A percentile compares a stretch with the other conserved stretches of the same genome.
Conservation (phyloP, 2,113 vertebrate genomes). For the Pao palembangensis region DNA sequence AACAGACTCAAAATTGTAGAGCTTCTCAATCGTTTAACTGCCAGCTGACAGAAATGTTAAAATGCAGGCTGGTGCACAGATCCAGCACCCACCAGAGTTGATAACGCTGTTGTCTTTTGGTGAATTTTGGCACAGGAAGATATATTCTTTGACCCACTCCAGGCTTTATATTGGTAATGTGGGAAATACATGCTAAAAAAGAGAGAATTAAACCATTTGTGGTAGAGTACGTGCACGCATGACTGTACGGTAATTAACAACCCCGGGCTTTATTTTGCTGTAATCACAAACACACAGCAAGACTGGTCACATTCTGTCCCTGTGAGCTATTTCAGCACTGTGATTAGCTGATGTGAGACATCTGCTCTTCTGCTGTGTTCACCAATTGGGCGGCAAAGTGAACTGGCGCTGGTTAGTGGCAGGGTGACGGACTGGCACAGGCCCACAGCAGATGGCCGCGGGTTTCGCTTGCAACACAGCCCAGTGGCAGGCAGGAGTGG, state of each 20-base stretch:
- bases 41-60: slow-evolving; percentile 34
- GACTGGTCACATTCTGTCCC: not conserved
- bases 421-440: slow-evolving; percentile 35
- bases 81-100: slow-evolving; percentile 38
- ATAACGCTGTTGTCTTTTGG: slow-evolving; percentile 43
- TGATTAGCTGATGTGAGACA: slow-evolving; percentile 29
- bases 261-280: not conserved
- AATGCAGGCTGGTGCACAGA: slow-evolving; percentile 19
- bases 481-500: slow-evolving; percentile 33
- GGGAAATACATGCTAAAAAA: slow-evolving; percentile 12
- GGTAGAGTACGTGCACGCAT: slow-evolving; percentile 8
- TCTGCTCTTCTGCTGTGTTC: slow-evolving; percentile 34
- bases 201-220: slow-evolving; percentile 14
- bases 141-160: not conserved
- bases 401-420: slow-evolving; percentile 27
- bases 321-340: slow-evolving; percentile 11
- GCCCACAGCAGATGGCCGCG: slow-evolving; percentile 51
- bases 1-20: slow-evolving; percentile 38
- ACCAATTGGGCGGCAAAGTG: slow-evolving; percentile 38
- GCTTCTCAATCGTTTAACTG: slow-evolving; percentile 38
- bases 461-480: slow-evolving; percentile 48
- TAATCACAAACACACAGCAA: not conserved
- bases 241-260: slow-evolving; percentile 9
- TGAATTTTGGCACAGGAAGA: slow-evolving; percentile 27
- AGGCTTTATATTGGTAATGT: slow-evolving; percentile 28